Conservation (phyloP, 2,888 invertebrate species). For the Petrolisthes cinctipes region DNA sequence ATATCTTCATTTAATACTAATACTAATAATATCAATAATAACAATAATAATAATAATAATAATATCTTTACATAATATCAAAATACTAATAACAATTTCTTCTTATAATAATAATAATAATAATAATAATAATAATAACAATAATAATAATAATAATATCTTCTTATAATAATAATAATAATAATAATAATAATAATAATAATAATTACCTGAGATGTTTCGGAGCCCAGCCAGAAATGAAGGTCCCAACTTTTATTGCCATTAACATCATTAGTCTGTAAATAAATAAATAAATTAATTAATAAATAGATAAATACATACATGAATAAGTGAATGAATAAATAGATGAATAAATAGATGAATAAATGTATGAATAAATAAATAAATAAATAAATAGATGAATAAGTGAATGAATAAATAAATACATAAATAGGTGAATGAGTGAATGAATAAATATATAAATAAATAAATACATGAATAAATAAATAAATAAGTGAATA, state of each 20-base stretch:
- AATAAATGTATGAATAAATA: background rate
- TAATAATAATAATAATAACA: background rate
- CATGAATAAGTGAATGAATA: background rate
- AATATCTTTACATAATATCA: no score
- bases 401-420: background rate
- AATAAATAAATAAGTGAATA: no score
- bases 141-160: background rate
- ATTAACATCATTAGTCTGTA: conserved; percentile 79
- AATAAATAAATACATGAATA: no score
- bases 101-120: background rate
- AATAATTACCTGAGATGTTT: conserved; percentile 77
- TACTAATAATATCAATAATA: no score
- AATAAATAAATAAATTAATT: conserved; percentile 63
- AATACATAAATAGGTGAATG: background rate
- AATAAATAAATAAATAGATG: background rate
- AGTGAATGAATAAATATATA: no score
- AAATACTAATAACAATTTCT: no score
- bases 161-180: no score
- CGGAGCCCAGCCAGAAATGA: conserved; percentile 88
- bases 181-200: background rate
- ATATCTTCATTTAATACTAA: no score
- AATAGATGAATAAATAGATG: background rate
- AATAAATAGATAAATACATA: background rate
- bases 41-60: no score
- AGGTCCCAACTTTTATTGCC: conserved; percentile 79